These are phyloP conservation scores for Leucoraja erinaceus DNA, from an alignment of 2,113 vertebrate species.

Conservation along the genomic window DNA sequence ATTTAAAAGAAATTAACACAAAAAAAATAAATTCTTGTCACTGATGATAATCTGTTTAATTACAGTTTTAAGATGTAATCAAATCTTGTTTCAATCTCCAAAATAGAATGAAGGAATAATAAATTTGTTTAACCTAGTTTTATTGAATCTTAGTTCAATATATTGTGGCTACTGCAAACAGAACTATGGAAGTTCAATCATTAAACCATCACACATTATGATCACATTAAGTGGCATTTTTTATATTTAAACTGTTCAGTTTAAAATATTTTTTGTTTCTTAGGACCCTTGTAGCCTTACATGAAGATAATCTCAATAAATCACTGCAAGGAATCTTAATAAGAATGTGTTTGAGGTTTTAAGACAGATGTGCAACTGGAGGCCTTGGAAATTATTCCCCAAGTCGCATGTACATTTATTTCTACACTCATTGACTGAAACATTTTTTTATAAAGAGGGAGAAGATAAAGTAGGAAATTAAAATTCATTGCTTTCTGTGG, in stretches of 20 bases:
- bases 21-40: not conserved
- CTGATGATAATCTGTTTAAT: not conserved
- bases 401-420: not conserved
- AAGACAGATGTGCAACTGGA: not conserved
- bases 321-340: not conserved
- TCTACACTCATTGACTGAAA: too few species aligned
- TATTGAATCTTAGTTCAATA: not conserved
- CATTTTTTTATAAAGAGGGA: too few species aligned
- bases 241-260: not conserved
- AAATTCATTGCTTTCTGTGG: too few species aligned
- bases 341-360: not conserved
- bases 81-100: not conserved
- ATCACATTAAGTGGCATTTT: not conserved
- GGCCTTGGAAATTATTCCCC: not conserved
- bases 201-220: too few species aligned
- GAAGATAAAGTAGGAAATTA: too few species aligned
- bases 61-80: not conserved
- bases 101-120: not conserved
- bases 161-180: not conserved
- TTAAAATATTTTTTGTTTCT: not conserved
- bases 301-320: conserved; percentile 1
- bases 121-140: not conserved
- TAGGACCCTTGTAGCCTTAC: not conserved
- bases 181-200: not conserved
- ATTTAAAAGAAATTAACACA: not conserved